Percentiles rank a stretch among this genome's conserved stretches.
Evolutionary conservation across 2,797 vertebrate species (phyloP).

Genomic region (Chelon labrosus): DNA sequence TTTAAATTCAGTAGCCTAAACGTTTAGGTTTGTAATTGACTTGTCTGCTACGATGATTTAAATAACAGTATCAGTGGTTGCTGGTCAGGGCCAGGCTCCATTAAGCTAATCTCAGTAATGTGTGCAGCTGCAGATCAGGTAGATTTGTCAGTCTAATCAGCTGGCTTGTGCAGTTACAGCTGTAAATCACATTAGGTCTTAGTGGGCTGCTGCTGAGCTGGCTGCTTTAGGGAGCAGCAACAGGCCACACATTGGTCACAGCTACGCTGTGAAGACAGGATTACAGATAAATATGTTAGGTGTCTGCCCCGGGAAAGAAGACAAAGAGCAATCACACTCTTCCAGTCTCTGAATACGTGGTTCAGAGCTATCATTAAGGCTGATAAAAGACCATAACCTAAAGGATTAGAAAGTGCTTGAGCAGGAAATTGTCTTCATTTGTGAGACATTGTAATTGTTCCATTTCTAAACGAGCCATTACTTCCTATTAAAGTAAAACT

Average conservation of each 20-base stretch:
- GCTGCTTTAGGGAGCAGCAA: slow-evolving; percentile 69
- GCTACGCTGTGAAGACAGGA: slow-evolving; percentile 74
- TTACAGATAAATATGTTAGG: slow-evolving; percentile 83
- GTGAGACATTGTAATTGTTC: slow-evolving; percentile 66
- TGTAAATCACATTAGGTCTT: slow-evolving; percentile 79
- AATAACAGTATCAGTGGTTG: slow-evolving; percentile 52
- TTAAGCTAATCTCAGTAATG: slow-evolving; percentile 72
- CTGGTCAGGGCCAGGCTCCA: slow-evolving; percentile 50
- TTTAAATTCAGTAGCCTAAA: slow-evolving; percentile 28
- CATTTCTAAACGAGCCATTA: slow-evolving; percentile 73
- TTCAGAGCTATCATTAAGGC: slow-evolving; percentile 73
- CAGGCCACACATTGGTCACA: slow-evolving; percentile 80
- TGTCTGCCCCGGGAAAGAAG: slow-evolving; percentile 75
- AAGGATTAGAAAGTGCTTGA: slow-evolving; percentile 76
- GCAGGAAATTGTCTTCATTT: slow-evolving; percentile 73
- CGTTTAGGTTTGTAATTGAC: slow-evolving; percentile 57
- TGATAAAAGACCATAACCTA: slow-evolving; percentile 74
- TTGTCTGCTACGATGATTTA: slow-evolving; percentile 44
- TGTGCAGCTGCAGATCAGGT: slow-evolving; percentile 77
- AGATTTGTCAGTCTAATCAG: slow-evolving; percentile 80
- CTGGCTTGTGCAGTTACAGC: slow-evolving; percentile 65
- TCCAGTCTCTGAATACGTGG: slow-evolving; percentile 59
- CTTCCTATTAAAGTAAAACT: slow-evolving; percentile 64
- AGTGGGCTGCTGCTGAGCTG: slow-evolving; percentile 71
- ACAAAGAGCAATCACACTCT: slow-evolving; percentile 72